A percentile compares a stretch with the other conserved stretches of the same genome.
Conservation (phyloP, 2,888 invertebrate genomes). For the Lithophane ornitopus region DNA sequence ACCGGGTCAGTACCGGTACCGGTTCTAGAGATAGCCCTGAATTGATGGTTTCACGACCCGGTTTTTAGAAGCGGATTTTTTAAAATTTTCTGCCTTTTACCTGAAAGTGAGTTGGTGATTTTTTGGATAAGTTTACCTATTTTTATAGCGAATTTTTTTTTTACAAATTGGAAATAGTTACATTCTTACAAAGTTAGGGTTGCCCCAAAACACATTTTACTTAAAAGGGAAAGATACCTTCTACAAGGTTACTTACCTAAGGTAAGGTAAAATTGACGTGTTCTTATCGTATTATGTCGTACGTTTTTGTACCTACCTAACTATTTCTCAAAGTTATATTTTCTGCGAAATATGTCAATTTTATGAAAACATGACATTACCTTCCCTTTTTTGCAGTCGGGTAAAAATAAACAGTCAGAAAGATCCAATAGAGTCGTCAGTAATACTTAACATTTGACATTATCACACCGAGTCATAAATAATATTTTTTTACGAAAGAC, state of each 20-base stretch:
- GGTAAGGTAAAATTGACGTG: not conserved
- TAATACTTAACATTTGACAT: slow-evolving; percentile 34
- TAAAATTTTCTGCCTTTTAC: not conserved
- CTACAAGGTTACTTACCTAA: too few species aligned
- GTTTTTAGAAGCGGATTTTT: slow-evolving; percentile 5
- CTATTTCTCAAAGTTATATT: not conserved
- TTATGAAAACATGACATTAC: not conserved
- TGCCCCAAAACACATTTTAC: not conserved
- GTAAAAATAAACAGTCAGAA: not conserved
- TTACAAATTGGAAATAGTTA: not conserved
- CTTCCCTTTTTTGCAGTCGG: not conserved
- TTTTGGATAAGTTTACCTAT: not conserved
- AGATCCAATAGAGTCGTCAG: slow-evolving; percentile 24
- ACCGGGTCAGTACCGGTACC: slow-evolving; percentile 79
- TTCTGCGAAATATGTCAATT: not conserved
- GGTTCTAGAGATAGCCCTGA: slow-evolving; percentile 75
- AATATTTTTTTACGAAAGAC: slow-evolving; percentile 40
- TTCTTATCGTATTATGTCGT: not conserved
- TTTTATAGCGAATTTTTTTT: not conserved
- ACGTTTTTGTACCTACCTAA: too few species aligned
- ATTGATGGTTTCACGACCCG: slow-evolving; percentile 77
- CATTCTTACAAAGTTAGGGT: not conserved
- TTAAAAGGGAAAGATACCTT: not conserved
- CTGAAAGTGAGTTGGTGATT: not conserved
- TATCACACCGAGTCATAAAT: slow-evolving; percentile 29